A percentile compares a stretch with the other conserved stretches of the same genome.
phyloP scores from a whole-genome alignment of 2,888 invertebrate genomes.

The Salticus scenicus region DNA sequence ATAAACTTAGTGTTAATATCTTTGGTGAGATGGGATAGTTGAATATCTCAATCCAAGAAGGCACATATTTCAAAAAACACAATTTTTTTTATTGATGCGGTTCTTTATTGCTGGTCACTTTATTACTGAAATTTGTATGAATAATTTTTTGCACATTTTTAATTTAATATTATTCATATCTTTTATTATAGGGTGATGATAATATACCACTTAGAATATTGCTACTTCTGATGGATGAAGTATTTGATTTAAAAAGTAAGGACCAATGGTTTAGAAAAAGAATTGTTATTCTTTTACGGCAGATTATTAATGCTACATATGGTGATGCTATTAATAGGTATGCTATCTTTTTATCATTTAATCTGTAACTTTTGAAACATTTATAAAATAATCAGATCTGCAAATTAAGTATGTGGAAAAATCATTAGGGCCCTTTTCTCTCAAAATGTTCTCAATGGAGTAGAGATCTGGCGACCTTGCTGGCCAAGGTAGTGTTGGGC shows the following conservation, averaged over 20 bases:
- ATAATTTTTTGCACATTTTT: too few species aligned
- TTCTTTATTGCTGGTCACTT: too few species aligned
- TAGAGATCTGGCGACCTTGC: too few species aligned
- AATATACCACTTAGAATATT: constrained; percentile 88
- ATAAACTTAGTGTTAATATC: too few species aligned
- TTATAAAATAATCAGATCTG: not conserved
- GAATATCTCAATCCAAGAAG: too few species aligned
- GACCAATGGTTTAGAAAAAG: constrained; percentile 88
- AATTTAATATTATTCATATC: too few species aligned
- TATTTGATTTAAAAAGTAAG: constrained; percentile 87
- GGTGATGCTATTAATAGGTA: constrained; percentile 86
- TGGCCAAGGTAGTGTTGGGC: too few species aligned
- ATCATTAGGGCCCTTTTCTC: not conserved
- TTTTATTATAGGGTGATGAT: constrained; percentile 79
- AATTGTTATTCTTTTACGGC: constrained; percentile 84
- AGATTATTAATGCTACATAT: constrained; percentile 86
- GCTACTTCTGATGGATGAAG: constrained; percentile 87
- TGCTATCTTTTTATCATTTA: not conserved
- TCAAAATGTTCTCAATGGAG: not conserved
- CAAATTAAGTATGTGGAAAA: constrained; percentile 4
- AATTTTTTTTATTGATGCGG: too few species aligned
- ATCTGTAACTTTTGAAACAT: not conserved
- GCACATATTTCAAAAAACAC: too few species aligned
- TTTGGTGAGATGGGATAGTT: too few species aligned
- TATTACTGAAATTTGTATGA: too few species aligned